Evolutionary conservation across 2,113 vertebrate species (phyloP).

Genomic region (Corythaixoides concolor): DNA sequence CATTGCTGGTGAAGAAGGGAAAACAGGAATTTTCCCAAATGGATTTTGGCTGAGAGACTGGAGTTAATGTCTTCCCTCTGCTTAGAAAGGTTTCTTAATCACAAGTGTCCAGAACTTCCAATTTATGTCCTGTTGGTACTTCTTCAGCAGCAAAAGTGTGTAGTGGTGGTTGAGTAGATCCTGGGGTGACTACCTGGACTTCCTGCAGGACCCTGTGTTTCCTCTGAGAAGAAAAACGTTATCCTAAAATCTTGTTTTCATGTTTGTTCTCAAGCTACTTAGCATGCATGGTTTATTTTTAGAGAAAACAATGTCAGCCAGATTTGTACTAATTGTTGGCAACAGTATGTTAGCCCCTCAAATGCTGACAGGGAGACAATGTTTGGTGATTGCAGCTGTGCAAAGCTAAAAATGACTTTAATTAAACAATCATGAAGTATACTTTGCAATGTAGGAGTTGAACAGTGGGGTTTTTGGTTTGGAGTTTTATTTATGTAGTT

Average conservation of each 20-base stretch:
- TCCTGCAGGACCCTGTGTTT: background rate
- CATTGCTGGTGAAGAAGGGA: background rate
- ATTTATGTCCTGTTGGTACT: background rate
- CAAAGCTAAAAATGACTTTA: slow-evolving; percentile 64
- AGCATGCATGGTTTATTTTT: slow-evolving; percentile 72
- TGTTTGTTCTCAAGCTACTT: slow-evolving; percentile 64
- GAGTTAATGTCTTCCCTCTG: background rate
- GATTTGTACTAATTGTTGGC: slow-evolving; percentile 72
- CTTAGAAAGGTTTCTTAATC: background rate
- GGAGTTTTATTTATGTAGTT: slow-evolving; percentile 10
- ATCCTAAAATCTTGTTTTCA: slow-evolving; percentile 45
- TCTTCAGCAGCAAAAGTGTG: background rate
- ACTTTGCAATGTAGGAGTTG: slow-evolving; percentile 20
- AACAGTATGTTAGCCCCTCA: slow-evolving; percentile 56
- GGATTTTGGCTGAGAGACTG: background rate
- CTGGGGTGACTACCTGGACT: background rate
- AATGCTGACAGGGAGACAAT: slow-evolving; percentile 70
- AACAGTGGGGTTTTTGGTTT: slow-evolving; percentile 5
- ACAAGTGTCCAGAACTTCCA: background rate
- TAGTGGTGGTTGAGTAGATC: background rate
- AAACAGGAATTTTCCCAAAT: background rate
- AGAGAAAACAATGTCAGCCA: slow-evolving; percentile 69
- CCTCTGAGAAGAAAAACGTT: slow-evolving; percentile 15
- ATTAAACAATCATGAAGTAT: slow-evolving; percentile 58
- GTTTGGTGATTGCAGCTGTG: slow-evolving; percentile 68